Base-by-base conservation (phyloP, 64 coral and sea anemone genomes). In the Platygyra sinensis region DNA sequence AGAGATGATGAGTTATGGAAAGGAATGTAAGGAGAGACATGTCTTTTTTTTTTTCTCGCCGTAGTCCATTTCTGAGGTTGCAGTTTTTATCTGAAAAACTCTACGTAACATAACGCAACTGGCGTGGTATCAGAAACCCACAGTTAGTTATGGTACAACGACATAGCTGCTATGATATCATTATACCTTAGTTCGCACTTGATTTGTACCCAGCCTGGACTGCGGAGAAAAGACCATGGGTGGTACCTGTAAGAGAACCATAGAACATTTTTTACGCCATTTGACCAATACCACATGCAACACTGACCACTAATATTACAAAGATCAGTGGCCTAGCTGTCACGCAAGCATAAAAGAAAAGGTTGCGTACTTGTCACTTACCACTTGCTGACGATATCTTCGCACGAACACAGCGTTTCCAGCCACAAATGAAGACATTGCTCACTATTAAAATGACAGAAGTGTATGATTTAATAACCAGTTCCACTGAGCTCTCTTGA, bases 131-230 rank as follows among this genome's bases (percentile, higher is more conserved):
- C 42, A 46, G 42, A 6, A 46, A 46, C 42, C 42, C 42, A 46
- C 7, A 46, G 7, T 8, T 46, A 6, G 42, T 46, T 46, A 46
- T 46, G 42, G 42, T 46, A 46, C 42, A 46, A 46, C 6, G 42
- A 46, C 6, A 46, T 4, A 46, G 3, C 42, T 46, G 6, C 42
- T 46, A 5, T 46, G 7, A 39, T 46, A 46, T 57, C 54, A 16
- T 57, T 12, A 15, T 80, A 98, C 96, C 96, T 98, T 13, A 99
- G 88, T 91, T 99, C 97, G 85, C 97, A 99, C 86, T 99, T 99
- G 62, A 99, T 99, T 73, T 99, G 97, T 28, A 99, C 93, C 97
- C 97, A 99, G 20, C 97, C 97, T 57, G 97, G 97, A 50, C 97
- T 99, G 2, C 97, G 91, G 27, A 99, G 91, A 51, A 99, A 99